Base-by-base conservation (phyloP, 2,113 vertebrate genomes). In the Antidorcas marsupialis region DNA sequence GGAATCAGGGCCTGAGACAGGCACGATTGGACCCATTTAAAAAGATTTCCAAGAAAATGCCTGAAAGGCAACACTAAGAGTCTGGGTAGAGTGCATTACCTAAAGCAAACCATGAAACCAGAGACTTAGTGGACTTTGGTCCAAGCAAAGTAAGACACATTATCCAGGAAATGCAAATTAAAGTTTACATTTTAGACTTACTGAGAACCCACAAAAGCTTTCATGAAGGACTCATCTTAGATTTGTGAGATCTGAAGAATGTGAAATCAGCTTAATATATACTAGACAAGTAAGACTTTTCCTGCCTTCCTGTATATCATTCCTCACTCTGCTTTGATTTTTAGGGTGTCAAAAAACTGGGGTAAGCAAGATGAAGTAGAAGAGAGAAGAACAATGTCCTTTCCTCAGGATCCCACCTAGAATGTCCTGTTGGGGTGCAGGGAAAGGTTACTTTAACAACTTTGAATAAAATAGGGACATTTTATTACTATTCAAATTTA, bases 401-500 rank as follows among this genome's bases (percentile, higher is more conserved):
- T 83, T 71, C 64, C 39, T 71, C 25, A 16, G 19, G 5, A 64
- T 86, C 30, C n/a, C 30, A 82, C 11, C 50, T 83, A 62, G 12
- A 33, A 47, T 30, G 25, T 47, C 23, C 36, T 83, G 1, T 21
- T 53, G 7, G 52, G 13, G 7, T 67, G 10, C 59, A 8, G 74
- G 39, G 17, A 19, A 64, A 93, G 11, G 45, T 57, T 6, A n/a
- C 62, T 84, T 83, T 60, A 82, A 89, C 2, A 74, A 79, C 7
- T 89, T 87, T 71, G 8, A 87, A 62, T 60, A 39, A 81, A 62
- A 95, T 36, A 86, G 13, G 74, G 28, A 64, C 23, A 5, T 96
- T 95, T 78, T 82, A 71, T 53, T 53, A 57, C 50, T 86, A 67
- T 30, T 5, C 25, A 45, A 87, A 52, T 64, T 82, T 28, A 86